A percentile compares a stretch with the other conserved stretches of the same genome.
phyloP scores from a whole-genome alignment of 2,113 vertebrate species.

The Willisornis vidua region DNA sequence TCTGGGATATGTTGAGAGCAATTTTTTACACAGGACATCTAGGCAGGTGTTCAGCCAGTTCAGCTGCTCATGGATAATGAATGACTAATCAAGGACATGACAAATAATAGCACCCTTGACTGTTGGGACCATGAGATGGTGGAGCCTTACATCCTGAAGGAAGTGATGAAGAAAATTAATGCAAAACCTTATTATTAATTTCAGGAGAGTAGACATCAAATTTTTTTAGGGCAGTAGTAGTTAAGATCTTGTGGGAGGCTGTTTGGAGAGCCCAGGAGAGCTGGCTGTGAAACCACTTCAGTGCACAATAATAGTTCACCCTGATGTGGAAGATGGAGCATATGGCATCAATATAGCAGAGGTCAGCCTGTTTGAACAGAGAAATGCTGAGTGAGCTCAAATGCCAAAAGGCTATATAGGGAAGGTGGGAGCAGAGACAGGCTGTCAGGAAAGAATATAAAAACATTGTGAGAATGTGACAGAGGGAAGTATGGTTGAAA shows the following conservation, averaged over 20 bases:
- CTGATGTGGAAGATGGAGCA: too few species aligned
- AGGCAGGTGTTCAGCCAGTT: not conserved
- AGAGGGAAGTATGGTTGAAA: not conserved
- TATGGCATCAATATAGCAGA: fast-evolving
- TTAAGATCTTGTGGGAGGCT: not conserved
- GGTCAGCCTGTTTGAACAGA: not conserved
- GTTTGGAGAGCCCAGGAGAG: not conserved
- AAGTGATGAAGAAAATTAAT: not conserved
- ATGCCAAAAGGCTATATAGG: not conserved
- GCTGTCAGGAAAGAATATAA: not conserved
- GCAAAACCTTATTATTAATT: not conserved
- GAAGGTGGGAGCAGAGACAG: not conserved
- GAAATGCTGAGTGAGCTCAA: not conserved
- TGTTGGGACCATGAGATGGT: not conserved
- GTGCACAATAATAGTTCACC: not conserved
- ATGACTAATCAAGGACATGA: not conserved
- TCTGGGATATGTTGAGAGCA: not conserved
- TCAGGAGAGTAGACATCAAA: not conserved
- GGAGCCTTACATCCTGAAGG: not conserved
- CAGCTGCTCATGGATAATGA: not conserved
- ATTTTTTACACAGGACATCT: not conserved
- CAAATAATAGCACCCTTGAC: not conserved
- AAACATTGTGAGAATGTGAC: not conserved
- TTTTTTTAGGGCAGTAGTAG: not conserved
- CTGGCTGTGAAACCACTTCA: not conserved